Evolutionary conservation across 2,888 invertebrate genomes (phyloP).

Genomic region (Cerastis leucographa): DNA sequence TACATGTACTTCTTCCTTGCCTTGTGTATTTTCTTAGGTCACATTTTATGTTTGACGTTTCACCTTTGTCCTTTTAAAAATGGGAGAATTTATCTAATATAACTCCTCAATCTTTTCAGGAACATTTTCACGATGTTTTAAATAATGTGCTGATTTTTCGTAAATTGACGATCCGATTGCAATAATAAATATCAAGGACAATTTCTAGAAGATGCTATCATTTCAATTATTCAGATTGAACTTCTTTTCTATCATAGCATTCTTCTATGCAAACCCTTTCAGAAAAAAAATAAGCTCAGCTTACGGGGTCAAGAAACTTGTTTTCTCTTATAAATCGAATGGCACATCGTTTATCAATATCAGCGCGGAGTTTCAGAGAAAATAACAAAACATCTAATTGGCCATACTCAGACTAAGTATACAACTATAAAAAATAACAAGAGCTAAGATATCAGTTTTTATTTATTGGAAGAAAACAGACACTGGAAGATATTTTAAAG

Average conservation of each 20-base stretch:
- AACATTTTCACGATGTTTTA: neutral
- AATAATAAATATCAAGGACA: neutral
- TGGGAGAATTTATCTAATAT: constrained; percentile 42
- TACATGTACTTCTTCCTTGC: constrained; percentile 66
- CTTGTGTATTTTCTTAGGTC: constrained; percentile 62
- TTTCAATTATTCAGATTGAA: neutral
- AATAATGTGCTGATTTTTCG: neutral
- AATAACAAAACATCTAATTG: constrained; percentile 49
- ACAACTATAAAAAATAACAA: constrained; percentile 63
- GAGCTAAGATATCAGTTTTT: constrained; percentile 33
- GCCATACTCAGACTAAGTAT: constrained; percentile 37
- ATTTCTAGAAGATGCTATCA: neutral
- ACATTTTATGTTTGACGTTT: constrained; percentile 53
- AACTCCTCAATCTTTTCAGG: constrained; percentile 27
- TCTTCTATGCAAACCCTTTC: neutral
- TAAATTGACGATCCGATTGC: neutral
- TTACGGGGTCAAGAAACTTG: constrained; percentile 12
- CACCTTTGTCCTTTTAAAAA: constrained; percentile 47
- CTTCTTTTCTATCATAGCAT: neutral
- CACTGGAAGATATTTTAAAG: constrained; percentile 3
- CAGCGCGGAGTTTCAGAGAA: constrained; percentile 34
- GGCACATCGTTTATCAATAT: constrained; percentile 55
- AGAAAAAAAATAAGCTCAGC: neutral
- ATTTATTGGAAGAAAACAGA: constrained; percentile 16
- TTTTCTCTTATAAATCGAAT: constrained; percentile 44